Evolutionary conservation across 2,797 vertebrate species (phyloP).

Genomic region (Tolypeutes matacus): DNA sequence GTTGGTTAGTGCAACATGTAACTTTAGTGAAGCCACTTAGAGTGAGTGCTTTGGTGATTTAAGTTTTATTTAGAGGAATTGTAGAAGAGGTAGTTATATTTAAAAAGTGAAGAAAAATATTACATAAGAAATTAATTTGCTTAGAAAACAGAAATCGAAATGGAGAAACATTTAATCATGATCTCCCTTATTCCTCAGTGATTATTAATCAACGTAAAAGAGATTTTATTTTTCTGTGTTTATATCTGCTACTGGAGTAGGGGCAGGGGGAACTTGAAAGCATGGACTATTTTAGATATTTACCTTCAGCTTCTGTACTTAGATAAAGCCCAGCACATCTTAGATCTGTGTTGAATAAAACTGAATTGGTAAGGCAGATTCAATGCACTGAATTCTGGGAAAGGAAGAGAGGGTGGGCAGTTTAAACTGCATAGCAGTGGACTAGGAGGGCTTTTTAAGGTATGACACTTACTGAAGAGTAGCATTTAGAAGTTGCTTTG

Average conservation of each 20-base stretch:
- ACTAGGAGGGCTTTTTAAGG: background rate
- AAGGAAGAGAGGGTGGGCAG: background rate
- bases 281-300: background rate
- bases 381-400: background rate
- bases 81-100: background rate
- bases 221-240: background rate
- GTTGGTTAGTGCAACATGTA: background rate
- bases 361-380: background rate
- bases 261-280: background rate
- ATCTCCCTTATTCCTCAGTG: background rate
- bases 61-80: slow-evolving; percentile 40
- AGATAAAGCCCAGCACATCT: background rate
- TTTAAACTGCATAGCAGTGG: background rate
- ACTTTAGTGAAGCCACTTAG: background rate
- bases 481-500: slow-evolving; percentile 4
- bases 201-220: background rate
- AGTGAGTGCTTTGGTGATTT: background rate
- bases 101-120: slow-evolving; percentile 2
- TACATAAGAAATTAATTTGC: slow-evolving; percentile 39
- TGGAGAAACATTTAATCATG: slow-evolving; percentile 18
- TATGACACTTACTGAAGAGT: background rate
- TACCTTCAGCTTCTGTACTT: background rate
- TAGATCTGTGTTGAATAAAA: background rate
- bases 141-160: slow-evolving; percentile 47
- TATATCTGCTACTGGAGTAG: background rate